Evolutionary conservation across 2,113 vertebrate species (phyloP), one percentile per base, ranked within the genome.

Genomic region (Leucoraja erinaceus): DNA sequence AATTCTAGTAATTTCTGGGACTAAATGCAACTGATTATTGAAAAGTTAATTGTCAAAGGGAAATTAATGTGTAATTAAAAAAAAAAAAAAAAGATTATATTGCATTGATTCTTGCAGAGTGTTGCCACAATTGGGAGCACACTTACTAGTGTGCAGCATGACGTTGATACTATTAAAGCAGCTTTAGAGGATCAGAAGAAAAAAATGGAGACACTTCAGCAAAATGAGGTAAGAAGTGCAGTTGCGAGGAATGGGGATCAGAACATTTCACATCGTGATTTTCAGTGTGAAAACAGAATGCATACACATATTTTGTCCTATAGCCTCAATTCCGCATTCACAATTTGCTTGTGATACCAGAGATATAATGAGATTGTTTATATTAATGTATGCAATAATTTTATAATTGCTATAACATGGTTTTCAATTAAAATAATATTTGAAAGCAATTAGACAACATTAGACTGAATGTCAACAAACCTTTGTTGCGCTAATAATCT

Each of bases 91-190:
- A 12, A 18, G 1, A 68, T 9, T 66, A 68, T 0, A 68, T 7
- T 38, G n/a, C 61, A 28, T 93, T 93, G 94, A 93, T 94, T 93
- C 70, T 93, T 97, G 68, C 94, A 99, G 99, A 99, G 98, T 77
- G 98, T 99, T 18, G 99, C 98, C 3, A 98, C 97, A 31, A 98
- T 99, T 93, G 98, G 98, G 31, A 99, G 97, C 96, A 98, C 97
- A 0, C 96, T 99, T 93, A 99, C 98, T 81, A 99, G 97, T 22
- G 97, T 99, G 90, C 97, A 98, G 93, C 98, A 99, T 72, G 98
- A 99, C 93, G 97, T 99, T 94, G 97, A 97, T 93, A 96, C 97
- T 2, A 96, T 99, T 93, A 97, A 99, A 95, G 95, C 96, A 66
- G 95, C 96, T n/a, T 94, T 98, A 31, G 98, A 99, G 84, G 96